Evolutionary conservation across 2,797 vertebrate genomes (phyloP).

Genomic region (Peromyscus attwateri): DNA sequence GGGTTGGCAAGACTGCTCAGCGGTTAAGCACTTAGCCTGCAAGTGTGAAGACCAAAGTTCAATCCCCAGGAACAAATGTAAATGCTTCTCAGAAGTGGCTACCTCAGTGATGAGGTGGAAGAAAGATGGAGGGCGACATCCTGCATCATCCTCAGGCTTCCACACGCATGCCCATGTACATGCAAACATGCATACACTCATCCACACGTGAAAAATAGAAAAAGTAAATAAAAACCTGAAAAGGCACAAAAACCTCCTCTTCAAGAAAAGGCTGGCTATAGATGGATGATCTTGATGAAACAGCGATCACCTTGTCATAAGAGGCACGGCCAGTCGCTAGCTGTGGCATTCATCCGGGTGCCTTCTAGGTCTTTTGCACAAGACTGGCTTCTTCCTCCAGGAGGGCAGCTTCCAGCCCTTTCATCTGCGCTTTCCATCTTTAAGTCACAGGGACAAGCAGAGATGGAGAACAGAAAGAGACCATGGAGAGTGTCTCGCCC

Average conservation of each 20-base stretch:
- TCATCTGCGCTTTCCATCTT: neutral
- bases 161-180: neutral
- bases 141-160: neutral
- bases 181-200: neutral
- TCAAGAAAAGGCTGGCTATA: neutral
- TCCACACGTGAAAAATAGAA: neutral
- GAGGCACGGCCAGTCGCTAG: accelerated
- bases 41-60: neutral
- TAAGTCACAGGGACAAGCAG: neutral
- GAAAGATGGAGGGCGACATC: neutral
- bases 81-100: neutral
- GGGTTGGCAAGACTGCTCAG: neutral
- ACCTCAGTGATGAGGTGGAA: neutral
- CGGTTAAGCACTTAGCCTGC: neutral
- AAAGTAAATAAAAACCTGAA: neutral
- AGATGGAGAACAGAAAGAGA: neutral
- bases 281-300: neutral
- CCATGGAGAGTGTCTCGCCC: neutral
- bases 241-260: neutral
- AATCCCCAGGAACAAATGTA: neutral
- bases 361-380: accelerated
- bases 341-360: neutral
- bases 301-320: neutral
- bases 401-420: neutral
- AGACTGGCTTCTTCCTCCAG: neutral